Percentiles rank a stretch among this genome's conserved stretches.
Conservation (phyloP, 2,113 vertebrate species). For the Lagopus muta region DNA sequence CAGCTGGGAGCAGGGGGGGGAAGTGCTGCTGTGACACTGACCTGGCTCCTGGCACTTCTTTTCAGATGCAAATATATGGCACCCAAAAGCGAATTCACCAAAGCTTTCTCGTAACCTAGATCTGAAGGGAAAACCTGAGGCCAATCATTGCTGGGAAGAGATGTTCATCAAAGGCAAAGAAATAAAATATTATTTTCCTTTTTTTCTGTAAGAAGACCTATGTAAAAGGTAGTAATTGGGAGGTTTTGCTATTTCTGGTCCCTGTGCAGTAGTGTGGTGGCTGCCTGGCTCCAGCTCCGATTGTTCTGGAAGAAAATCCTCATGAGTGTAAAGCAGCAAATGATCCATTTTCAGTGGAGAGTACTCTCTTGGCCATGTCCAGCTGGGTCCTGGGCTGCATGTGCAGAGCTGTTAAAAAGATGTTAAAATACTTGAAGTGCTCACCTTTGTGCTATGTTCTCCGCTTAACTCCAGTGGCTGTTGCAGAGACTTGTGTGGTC, state of each 20-base stretch:
- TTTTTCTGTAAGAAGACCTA: not conserved
- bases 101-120: conserved; percentile 48
- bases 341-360: not conserved
- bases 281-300: not conserved
- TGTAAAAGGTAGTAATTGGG: not conserved
- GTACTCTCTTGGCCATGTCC: not conserved
- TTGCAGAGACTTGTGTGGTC: not conserved
- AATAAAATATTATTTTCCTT: conserved; percentile 14
- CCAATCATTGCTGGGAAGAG: conserved; percentile 43
- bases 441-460: not conserved
- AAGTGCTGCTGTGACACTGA: not conserved
- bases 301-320: conserved; percentile 8
- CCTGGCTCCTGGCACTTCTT: not conserved
- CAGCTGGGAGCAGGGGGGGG: conserved; percentile 28
- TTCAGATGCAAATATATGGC: conserved; percentile 19
- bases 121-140: conserved; percentile 46
- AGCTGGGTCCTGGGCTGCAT: not conserved
- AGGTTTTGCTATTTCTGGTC: conserved; percentile 27
- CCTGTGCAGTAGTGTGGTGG: not conserved
- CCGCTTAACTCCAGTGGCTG: not conserved
- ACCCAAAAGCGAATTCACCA: conserved; percentile 46
- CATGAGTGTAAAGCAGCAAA: conserved; percentile 1
- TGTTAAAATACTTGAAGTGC: not conserved
- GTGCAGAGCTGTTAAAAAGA: not conserved
- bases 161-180: conserved; percentile 34